Percentiles rank a stretch among this genome's conserved stretches.
phyloP scores from a whole-genome alignment of 2,888 invertebrate genomes.

The Teleogryllus oceanicus region DNA sequence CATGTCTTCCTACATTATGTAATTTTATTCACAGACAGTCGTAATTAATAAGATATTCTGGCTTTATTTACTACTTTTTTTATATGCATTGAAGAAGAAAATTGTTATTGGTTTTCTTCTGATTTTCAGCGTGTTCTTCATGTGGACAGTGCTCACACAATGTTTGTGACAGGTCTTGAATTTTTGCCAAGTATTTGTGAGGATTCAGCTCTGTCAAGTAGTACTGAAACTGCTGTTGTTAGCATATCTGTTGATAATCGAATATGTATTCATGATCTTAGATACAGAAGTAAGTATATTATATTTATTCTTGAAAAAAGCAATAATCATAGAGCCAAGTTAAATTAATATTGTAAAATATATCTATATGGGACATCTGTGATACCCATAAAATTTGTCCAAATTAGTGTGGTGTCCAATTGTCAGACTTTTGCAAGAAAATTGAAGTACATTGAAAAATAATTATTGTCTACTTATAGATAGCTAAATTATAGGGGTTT shows the following conservation, averaged over 20 bases:
- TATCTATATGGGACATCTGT: no score
- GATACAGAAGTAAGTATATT: constrained; percentile 66
- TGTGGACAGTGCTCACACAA: constrained; percentile 82
- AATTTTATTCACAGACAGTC: no score
- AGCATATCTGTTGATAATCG: constrained; percentile 96
- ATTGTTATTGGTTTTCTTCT: no score
- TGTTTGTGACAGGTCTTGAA: constrained; percentile 95
- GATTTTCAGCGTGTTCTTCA: constrained; percentile 69
- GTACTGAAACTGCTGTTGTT: constrained; percentile 81
- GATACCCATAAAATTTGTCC: no score
- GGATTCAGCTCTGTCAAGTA: constrained; percentile 67
- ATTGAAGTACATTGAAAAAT: no score
- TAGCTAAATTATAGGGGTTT: no score
- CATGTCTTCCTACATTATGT: no score
- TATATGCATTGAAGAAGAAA: neutral
- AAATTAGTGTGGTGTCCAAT: no score
- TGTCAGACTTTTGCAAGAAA: no score
- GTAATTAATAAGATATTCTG: neutral
- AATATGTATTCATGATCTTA: constrained; percentile 83
- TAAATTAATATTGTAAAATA: no score
- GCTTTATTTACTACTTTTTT: constrained; percentile 5
- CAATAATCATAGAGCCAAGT: neutral
- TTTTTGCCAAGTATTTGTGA: constrained; percentile 76
- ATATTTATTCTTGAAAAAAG: neutral
- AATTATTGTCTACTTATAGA: no score